These are phyloP conservation scores for Dynastes tityus DNA, from an alignment of 2,888 invertebrate genomes.

Conservation along the genomic window DNA sequence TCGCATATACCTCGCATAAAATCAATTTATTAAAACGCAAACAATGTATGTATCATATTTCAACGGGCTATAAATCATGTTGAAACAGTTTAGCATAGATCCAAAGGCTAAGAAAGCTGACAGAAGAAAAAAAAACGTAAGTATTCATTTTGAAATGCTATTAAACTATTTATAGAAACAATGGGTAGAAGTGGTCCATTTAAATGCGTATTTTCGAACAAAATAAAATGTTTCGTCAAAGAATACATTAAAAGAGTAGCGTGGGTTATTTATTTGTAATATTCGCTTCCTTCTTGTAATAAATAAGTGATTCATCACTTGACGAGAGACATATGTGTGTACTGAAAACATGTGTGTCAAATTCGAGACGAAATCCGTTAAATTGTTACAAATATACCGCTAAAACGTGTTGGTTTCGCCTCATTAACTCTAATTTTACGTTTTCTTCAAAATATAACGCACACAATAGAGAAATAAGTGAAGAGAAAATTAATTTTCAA, in stretches of 20 bases:
- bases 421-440: too few relatives aligned
- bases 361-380: too few relatives aligned
- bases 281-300: not conserved
- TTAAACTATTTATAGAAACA: constrained; percentile 40
- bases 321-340: not conserved
- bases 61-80: constrained; percentile 25
- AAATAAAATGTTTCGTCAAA: constrained; percentile 4
- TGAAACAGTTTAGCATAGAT: constrained; percentile 6
- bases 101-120: not conserved
- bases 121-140: not conserved
- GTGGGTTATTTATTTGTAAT: not conserved
- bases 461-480: too few relatives aligned
- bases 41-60: constrained; percentile 7
- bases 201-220: constrained; percentile 4
- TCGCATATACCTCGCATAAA: not conserved
- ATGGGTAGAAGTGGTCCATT: constrained; percentile 31
- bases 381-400: too few relatives aligned
- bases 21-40: not conserved
- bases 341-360: not conserved
- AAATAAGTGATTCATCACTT: not conserved
- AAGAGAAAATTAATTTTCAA: too few relatives aligned
- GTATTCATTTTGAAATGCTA: constrained; percentile 11
- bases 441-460: too few relatives aligned
- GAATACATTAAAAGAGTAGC: not conserved
- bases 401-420: too few relatives aligned